phyloP scores from a whole-genome alignment of 2,113 vertebrate species.

The Nycticebus coucang region DNA sequence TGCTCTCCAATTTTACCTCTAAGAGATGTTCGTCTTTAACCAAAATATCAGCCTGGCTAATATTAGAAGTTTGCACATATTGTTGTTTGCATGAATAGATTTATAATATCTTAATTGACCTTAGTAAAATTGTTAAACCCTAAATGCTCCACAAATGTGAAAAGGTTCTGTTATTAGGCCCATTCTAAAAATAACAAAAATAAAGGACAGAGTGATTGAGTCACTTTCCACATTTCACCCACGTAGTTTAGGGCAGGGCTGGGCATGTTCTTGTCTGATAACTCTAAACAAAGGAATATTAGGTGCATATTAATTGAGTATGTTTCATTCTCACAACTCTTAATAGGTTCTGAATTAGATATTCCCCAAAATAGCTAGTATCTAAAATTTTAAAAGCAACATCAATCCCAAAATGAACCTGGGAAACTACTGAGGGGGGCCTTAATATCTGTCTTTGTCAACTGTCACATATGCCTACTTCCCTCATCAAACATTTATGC shows the following conservation, averaged over 20 bases:
- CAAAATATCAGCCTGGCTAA: background rate
- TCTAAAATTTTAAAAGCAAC: constrained; percentile 71
- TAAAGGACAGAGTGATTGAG: background rate
- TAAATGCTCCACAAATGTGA: background rate
- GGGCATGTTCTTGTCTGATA: background rate
- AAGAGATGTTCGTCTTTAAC: background rate
- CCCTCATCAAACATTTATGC: constrained; percentile 47
- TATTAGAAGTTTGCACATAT: background rate
- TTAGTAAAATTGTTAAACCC: background rate
- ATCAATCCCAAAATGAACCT: constrained; percentile 78
- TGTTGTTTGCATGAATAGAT: background rate
- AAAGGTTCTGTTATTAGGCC: background rate
- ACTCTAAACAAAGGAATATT: constrained; percentile 41
- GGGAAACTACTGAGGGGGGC: constrained; percentile 67
- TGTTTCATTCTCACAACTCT: constrained; percentile 52
- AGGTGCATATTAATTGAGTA: background rate
- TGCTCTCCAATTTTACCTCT: background rate
- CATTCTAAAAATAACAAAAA: background rate
- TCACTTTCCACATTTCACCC: background rate
- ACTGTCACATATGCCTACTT: constrained; percentile 75
- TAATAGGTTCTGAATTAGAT: constrained; percentile 52
- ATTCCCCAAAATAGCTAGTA: constrained; percentile 61
- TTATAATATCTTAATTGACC: background rate
- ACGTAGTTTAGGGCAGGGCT: background rate
- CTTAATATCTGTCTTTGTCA: constrained; percentile 71